Base-by-base conservation (phyloP, 2,113 vertebrate genomes). In the Raja brachyura region DNA sequence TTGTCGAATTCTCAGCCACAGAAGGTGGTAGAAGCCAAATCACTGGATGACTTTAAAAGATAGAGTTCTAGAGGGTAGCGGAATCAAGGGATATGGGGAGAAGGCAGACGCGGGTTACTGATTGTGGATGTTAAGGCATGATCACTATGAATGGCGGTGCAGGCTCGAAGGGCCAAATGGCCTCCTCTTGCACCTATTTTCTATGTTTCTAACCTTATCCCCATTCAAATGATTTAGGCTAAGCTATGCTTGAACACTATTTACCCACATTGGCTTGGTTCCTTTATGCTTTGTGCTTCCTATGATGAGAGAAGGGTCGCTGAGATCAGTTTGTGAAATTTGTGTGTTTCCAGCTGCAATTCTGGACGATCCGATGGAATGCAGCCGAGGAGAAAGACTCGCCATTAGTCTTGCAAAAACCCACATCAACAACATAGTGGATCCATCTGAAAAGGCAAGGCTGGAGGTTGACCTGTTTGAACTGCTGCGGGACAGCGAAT, bases 321-420 rank as follows among this genome's bases (percentile, higher is more conserved):
- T 54, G 33, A 73, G 4, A 0, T 63, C 76, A 77, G 54, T 20
- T 10, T 85, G 94, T 95, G 0, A 0, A 48, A n/a, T 90, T 93
- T 93, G 93, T 28, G 61, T 39, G 95, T 2, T 1, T 48, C 94
- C 83, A 98, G 97, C 97, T 88, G 97, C 97, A 95, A 98, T 99
- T 95, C 96, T 99, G 94, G 98, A 99, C 93, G 99, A 99, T 96
- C 99, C 98, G n/a, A 99, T 99, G 99, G 99, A 99, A 96, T 99
- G 99, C 97, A 99, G 98, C 96, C 96, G 99, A 95, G 99, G 99
- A 63, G 99, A 99, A 95, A 96, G 99, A 70, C 96, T 99, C 94
- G 99, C 99, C 96, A 99, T 99, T 96, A 99, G 98, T 4, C 96
- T 99, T 96, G 99, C 98, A 94, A 99, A 98, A 96, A 98, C 99